Evolutionary conservation across 2,888 invertebrate genomes (phyloP), one percentile per base, ranked within the genome.

Genomic region (Thyatira batis): DNA sequence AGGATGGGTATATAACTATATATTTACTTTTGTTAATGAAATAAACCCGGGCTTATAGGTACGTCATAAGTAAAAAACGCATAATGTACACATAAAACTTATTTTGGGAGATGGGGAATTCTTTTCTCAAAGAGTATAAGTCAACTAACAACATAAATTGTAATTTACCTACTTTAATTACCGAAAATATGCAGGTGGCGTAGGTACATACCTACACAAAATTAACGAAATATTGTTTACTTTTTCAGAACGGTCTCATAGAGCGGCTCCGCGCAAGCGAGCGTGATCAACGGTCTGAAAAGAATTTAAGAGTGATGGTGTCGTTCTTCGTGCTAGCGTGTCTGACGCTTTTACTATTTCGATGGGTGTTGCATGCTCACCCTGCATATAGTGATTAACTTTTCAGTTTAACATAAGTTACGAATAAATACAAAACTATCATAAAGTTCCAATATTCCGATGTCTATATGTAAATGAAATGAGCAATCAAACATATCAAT

Each of bases 1-100:
- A 17, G 97, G 97, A 81, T 98, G 98, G 97, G 97, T 97, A 86
- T 73, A n/a, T n/a, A 49, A 30, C 9, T 25, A 39, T 5, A 20
- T 25, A 9, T 27, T 51, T 17, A 52, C 46, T 23, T 46, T 46
- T 48, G 33, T 25, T 33, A 52, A 25, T 39, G 46, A 48, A 45
- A 52, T 17, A 6, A 4, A 4, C 23, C 6, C 23, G 6, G 23
- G 3, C 23, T 23, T n/a, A n/a, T n/a, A n/a, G n/a, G n/a, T n/a
- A n/a, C n/a, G n/a, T n/a, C n/a, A n/a, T n/a, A n/a, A n/a, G n/a
- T n/a, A n/a, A n/a, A n/a, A n/a, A n/a, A n/a, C n/a, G n/a, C n/a
- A n/a, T n/a, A n/a, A n/a, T n/a, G n/a, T n/a, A n/a, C n/a, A n/a
- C n/a, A n/a, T n/a, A n/a, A n/a, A n/a, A n/a, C n/a, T n/a, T n/a